A percentile compares a stretch with the other conserved stretches of the same genome.
Evolutionary conservation across 1,140 invertebrate species (phyloP).

Genomic region (Drosophila gunungcola): DNA sequence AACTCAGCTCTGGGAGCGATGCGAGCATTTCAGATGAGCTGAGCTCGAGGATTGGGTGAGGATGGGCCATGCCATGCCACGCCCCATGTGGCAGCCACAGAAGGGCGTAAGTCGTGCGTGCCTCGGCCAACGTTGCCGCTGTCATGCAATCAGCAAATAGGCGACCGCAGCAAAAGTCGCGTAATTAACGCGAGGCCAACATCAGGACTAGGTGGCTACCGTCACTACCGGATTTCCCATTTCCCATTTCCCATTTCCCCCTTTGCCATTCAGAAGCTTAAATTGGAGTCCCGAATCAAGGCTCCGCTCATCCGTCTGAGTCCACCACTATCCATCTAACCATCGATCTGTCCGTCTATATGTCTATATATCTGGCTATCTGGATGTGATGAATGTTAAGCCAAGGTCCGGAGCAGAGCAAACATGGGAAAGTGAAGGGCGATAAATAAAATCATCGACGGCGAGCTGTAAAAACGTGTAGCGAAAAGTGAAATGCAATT

Average conservation of each 20-base stretch:
- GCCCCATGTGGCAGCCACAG: constrained; percentile 14
- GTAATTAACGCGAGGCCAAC: constrained; percentile 69
- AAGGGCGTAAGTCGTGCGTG: constrained; percentile 65
- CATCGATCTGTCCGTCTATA: not conserved
- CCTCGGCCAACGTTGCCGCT: constrained; percentile 58
- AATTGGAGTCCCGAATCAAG: constrained; percentile 53
- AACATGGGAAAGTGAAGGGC: constrained; percentile 45
- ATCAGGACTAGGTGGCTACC: constrained; percentile 22
- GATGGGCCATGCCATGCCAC: not conserved
- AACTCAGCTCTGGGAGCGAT: constrained; percentile 47
- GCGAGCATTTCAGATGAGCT: constrained; percentile 40
- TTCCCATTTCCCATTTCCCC: constrained; percentile 5
- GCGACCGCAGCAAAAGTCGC: constrained; percentile 79
- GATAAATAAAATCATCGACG: constrained; percentile 49
- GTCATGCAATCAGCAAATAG: constrained; percentile 79
- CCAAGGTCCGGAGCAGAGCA: constrained; percentile 4
- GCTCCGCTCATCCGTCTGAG: not conserved
- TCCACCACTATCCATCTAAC: constrained; percentile 6
- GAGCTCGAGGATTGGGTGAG: constrained; percentile 13
- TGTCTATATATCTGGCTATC: not conserved
- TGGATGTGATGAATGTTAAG: constrained; percentile 54
- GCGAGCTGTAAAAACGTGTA: constrained; percentile 35
- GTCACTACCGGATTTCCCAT: constrained; percentile 5
- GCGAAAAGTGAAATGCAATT: constrained; percentile 55
- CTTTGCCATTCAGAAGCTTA: constrained; percentile 40